These are phyloP conservation scores for Trematocara zebra DNA, from an alignment of 2,113 vertebrate genomes.

Conservation along the genomic window DNA sequence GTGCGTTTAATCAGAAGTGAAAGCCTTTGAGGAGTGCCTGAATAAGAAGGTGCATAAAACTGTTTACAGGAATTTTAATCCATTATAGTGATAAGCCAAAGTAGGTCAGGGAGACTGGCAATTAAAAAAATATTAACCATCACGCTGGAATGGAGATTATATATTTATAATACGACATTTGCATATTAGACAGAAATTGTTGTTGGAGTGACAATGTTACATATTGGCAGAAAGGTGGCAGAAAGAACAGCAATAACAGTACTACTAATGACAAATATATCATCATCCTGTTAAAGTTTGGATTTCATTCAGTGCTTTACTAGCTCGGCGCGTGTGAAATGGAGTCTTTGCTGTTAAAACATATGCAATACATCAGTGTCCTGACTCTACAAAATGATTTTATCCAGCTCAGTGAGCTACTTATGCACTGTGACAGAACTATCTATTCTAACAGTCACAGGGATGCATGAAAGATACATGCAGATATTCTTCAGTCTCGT, in stretches of 20 bases:
- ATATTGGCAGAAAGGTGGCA: neutral
- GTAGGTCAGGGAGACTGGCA: neutral
- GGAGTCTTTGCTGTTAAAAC: slow-evolving; percentile 21
- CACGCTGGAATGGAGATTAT: neutral
- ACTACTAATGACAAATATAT: neutral
- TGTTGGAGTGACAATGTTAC: neutral
- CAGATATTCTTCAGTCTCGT: slow-evolving; percentile 10
- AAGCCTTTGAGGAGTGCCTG: neutral
- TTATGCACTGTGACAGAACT: slow-evolving; percentile 40
- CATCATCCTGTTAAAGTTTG: neutral
- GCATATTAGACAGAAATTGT: neutral
- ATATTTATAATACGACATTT: neutral
- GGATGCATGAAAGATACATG: slow-evolving; percentile 22
- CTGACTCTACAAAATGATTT: slow-evolving; percentile 48
- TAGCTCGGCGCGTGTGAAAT: slow-evolving; percentile 28
- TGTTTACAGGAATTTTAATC: neutral
- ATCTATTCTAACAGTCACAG: slow-evolving; percentile 52
- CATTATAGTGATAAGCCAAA: neutral
- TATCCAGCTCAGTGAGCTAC: slow-evolving; percentile 42
- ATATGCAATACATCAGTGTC: slow-evolving; percentile 34
- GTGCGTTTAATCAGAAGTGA: neutral
- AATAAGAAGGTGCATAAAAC: neutral
- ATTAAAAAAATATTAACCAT: neutral
- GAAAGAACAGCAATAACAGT: neutral
- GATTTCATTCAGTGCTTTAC: neutral